These are phyloP conservation scores for Spea multiplicata DNA, from an alignment of 2,113 vertebrate species.

Conservation along the genomic window DNA sequence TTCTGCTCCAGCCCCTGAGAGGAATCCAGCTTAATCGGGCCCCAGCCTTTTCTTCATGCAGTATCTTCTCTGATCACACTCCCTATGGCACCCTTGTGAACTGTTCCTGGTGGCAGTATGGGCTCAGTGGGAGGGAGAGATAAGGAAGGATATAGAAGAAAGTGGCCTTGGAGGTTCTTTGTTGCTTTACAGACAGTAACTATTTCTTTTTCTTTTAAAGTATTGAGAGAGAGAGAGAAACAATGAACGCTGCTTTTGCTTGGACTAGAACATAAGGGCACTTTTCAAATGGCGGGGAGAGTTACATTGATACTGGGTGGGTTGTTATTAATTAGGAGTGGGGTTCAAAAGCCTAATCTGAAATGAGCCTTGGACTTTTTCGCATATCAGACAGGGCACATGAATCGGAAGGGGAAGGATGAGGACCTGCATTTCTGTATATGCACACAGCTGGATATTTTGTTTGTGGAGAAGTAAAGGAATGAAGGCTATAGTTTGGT, in stretches of 20 bases:
- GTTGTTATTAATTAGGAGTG: conserved; percentile 56
- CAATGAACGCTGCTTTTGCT: conserved; percentile 79
- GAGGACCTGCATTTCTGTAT: conserved; percentile 29
- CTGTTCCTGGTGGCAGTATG: conserved; percentile 71
- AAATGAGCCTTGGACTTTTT: conserved; percentile 78
- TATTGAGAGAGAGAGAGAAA: conserved; percentile 66
- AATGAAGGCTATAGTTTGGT: conserved; percentile 41
- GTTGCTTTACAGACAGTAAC: too few species aligned
- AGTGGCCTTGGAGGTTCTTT: too few species aligned
- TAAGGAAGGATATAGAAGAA: conserved; percentile 31
- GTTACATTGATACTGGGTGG: conserved; percentile 51
- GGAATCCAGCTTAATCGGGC: conserved; percentile 61
- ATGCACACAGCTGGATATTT: conserved; percentile 1
- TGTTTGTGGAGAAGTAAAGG: conserved; percentile 27
- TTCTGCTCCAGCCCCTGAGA: conserved; percentile 62
- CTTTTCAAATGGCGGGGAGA: conserved; percentile 76
- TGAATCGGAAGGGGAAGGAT: conserved; percentile 59
- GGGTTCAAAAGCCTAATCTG: conserved; percentile 67
- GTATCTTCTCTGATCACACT: conserved; percentile 57
- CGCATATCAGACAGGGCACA: conserved; percentile 75
- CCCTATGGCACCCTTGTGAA: conserved; percentile 67
- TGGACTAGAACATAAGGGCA: conserved; percentile 80
- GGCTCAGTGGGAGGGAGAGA: conserved; percentile 51
- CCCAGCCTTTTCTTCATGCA: conserved; percentile 72
- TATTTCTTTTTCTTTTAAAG: conserved; percentile 63